Evolutionary conservation across 2,888 invertebrate genomes (phyloP).

Genomic region (Drosophila mulleri): DNA sequence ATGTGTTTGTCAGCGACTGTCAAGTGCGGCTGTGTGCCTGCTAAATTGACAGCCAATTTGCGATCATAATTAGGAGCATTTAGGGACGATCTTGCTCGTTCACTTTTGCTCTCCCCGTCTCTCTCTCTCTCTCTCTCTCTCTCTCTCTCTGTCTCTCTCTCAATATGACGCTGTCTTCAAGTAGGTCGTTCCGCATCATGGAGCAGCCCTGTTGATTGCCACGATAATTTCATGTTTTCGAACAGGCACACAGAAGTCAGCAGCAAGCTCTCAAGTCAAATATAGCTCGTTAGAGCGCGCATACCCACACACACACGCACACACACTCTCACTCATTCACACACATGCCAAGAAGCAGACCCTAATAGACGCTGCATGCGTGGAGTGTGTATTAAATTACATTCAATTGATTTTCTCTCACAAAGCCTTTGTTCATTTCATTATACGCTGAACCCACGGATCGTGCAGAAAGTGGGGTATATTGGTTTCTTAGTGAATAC

Average conservation of each 20-base stretch:
- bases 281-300: background rate
- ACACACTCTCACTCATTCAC: background rate
- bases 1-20: background rate
- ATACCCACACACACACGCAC: background rate
- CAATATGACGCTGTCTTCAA: background rate
- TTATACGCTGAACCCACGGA: background rate
- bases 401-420: slow-evolving; percentile 20
- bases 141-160: no score
- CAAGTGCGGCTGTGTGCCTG: slow-evolving; percentile 52
- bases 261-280: slow-evolving; percentile 11
- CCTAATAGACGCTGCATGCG: slow-evolving; percentile 30
- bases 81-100: background rate
- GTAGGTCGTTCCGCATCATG: background rate
- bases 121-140: background rate
- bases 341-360: background rate
- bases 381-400: slow-evolving; percentile 38
- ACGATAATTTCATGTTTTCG: slow-evolving; percentile 74
- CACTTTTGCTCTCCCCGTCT: background rate
- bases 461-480: background rate
- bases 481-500: background rate
- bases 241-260: slow-evolving; percentile 51
- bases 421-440: slow-evolving; percentile 29
- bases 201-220: slow-evolving; percentile 60
- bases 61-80: slow-evolving; percentile 57
- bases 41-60: slow-evolving; percentile 66